Evolutionary conservation across 2,797 vertebrate species (phyloP), one percentile per base, ranked within the genome.

Genomic region (Liasis olivaceus): DNA sequence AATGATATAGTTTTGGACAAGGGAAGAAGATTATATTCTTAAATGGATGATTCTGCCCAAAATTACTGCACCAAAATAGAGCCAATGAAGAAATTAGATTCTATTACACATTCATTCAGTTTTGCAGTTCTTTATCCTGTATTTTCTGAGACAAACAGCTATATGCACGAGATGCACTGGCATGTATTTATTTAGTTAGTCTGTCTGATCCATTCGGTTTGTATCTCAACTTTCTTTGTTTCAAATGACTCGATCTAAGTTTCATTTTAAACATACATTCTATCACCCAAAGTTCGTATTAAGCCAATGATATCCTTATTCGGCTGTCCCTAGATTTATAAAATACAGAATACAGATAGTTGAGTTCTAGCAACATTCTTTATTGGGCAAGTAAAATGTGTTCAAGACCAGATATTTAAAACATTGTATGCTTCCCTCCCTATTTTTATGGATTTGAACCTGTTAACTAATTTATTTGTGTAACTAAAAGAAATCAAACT

Each of bases 11-110:
- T 4, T 56, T 77, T 85, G 3, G 77, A 88, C 17, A 86, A 87
- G 0, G 4, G 7, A 89, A 3, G 0, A 17, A 51, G 4, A 11
- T 54, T 84, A 24, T 85, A 20, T 87, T 3, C 3, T 54, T 17
- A 85, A 90, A 47, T 24, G 66, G 28, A 9, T 12, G 17, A 87
- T 90, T 93, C 64, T 64, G 47, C 51, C 63, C n/a, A 42, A 26
- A 86, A 26, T 62, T 58, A 86, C n/a, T 24, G 7, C 15, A 26
- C 84, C 86, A 87, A 20, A n/a, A 12, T 77, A 15, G 56, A 77
- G 5, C 22, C 20, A 51, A 60, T 17, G 5, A 31, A 87, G 28
- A 90, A 51, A 11, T 31, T 62, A 90, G 36, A 22, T n/a, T 24
- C n/a, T 47, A 60, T 62, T 72, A 28, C 17, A 62, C 3, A 12